phyloP scores from a whole-genome alignment of 2,888 invertebrate species.

The Sicus ferrugineus region DNA sequence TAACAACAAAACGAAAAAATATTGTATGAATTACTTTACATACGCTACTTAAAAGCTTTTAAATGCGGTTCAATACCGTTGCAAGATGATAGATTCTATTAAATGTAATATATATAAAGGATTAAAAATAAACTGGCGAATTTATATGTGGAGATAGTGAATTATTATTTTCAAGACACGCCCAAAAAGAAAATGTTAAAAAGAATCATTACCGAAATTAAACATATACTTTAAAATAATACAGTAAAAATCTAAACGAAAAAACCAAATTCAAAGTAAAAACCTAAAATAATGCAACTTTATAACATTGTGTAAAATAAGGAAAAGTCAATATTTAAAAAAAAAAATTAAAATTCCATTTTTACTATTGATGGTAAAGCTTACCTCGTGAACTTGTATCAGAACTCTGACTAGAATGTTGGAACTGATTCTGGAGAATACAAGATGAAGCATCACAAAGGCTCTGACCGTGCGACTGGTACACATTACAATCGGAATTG shows the following conservation, averaged over 20 bases:
- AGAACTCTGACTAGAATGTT: conserved; percentile 38
- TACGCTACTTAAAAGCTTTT: too few species aligned
- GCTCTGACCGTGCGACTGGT: conserved; percentile 59
- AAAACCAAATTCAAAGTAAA: not conserved
- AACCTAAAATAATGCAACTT: too few species aligned
- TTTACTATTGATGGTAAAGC: conserved; percentile 29
- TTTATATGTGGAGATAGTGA: not conserved
- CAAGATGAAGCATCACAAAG: conserved; percentile 52
- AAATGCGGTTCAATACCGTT: too few species aligned
- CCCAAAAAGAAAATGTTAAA: too few species aligned
- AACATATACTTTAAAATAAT: not conserved
- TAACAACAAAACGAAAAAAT: too few species aligned
- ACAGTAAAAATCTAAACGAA: not conserved
- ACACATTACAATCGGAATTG: conserved; percentile 58
- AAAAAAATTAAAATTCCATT: not conserved
- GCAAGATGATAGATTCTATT: too few species aligned
- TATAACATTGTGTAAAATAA: not conserved
- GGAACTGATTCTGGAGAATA: conserved; percentile 47
- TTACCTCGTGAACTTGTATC: conserved; percentile 47
- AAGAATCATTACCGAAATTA: too few species aligned
- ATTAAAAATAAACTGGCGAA: not conserved
- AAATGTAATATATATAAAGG: too few species aligned
- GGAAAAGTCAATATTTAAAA: not conserved
- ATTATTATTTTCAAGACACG: not conserved
- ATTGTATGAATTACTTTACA: too few species aligned